Base-by-base conservation (phyloP, 2,797 vertebrate species). In the Anisognathus igniventris region DNA sequence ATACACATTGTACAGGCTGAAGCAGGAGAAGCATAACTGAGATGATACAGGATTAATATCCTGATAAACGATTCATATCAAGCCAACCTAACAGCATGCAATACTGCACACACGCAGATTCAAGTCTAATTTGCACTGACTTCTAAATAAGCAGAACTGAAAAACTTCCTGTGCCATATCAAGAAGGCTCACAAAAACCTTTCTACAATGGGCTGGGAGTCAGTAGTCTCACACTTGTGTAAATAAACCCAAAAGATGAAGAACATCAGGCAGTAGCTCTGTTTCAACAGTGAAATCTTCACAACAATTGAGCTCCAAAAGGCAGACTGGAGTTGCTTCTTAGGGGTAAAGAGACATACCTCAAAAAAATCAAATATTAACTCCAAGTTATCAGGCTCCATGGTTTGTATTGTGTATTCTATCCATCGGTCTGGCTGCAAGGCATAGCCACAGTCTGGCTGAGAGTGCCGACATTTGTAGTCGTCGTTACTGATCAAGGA, bases 281-380 rank as follows among this genome's bases (percentile, higher is more conserved):
- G 30, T 18, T 18, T n/a, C 37, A 61, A 33, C 7, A 82, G 31
- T 1, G 15, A 44, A 73, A 66, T 30, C 51, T 35, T 76, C 44
- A n/a, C 2, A 5, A 19, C 13, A 28, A 73, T 0, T 10, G 28
- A 72, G 56, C 58, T 68, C 54, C n/a, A 37, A 23, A 42, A 67
- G 12, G 14, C 17, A 93, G 35, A 31, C 39, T 16, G 15, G 8
- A 80, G 21, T 3, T 54, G 33, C 30, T 88, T 35, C 68, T 42
- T 7, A 21, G 25, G 3, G 2, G 21, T 45, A 37, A 24, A 90
- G 72, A 35, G 20, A 94, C 98, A 85, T 91, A 99, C 99, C 98
- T 99, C 99, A 97, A 99, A 99, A 96, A 99, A 99, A 97, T 99
- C 99, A 96, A 99, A 99, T 68, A 98, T 99, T 62, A 99, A 97